Evolutionary conservation across 2,888 invertebrate genomes (phyloP).

Genomic region (Himalopsyche kuldschensis): DNA sequence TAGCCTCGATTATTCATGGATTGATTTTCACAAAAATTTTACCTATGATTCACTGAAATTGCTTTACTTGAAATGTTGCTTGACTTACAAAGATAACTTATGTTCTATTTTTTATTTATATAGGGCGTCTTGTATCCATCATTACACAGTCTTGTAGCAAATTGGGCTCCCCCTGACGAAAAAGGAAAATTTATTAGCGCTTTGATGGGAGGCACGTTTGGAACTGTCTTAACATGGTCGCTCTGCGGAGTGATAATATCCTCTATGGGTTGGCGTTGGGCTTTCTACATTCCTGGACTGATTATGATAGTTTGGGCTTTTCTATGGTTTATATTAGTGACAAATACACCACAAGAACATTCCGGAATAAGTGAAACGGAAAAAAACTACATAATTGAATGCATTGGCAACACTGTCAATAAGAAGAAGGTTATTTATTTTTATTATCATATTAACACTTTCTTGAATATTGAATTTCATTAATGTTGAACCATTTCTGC

Average conservation of each 20-base stretch:
- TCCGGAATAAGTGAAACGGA: conserved; percentile 65
- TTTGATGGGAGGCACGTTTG: conserved; percentile 73
- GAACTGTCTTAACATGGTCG: conserved; percentile 71
- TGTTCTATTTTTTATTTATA: background rate
- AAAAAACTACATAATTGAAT: conserved; percentile 63
- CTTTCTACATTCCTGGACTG: conserved; percentile 66
- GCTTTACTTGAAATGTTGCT: background rate
- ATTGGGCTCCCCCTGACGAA: conserved; percentile 76
- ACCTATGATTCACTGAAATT: too few relatives aligned
- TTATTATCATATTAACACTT: background rate
- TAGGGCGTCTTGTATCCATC: conserved; percentile 67
- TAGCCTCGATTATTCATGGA: too few relatives aligned
- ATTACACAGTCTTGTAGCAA: conserved; percentile 66
- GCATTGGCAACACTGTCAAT: conserved; percentile 60
- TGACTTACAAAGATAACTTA: background rate
- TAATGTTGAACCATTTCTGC: too few relatives aligned
- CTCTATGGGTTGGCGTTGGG: conserved; percentile 66
- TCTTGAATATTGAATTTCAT: background rate
- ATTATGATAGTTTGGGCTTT: conserved; percentile 59
- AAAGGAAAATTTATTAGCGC: conserved; percentile 73
- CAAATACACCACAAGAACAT: conserved; percentile 66
- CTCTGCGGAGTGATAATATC: conserved; percentile 67
- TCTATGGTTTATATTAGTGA: conserved; percentile 65
- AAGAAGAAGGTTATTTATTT: conserved; percentile 56
- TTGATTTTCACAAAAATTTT: too few relatives aligned